Conservation (phyloP, 2,797 vertebrate species). For the Myotis daubentonii region DNA sequence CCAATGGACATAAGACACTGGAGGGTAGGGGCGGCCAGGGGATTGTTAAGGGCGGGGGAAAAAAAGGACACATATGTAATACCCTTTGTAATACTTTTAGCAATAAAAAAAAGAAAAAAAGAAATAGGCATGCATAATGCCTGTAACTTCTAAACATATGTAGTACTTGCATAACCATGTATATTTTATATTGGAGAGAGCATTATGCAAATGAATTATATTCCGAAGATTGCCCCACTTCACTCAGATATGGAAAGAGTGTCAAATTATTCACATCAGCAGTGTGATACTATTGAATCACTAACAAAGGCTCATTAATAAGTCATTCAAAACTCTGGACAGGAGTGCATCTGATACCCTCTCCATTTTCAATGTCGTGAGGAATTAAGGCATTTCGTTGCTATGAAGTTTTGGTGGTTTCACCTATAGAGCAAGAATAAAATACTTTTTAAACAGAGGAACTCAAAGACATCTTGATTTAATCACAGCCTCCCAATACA, state of each 20-base stretch:
- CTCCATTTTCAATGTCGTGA: not conserved
- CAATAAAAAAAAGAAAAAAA: no score
- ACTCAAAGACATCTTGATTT: not conserved
- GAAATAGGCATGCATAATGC: constrained; percentile 23
- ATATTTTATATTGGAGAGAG: constrained; percentile 49
- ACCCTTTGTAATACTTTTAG: no score
- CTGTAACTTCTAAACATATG: constrained; percentile 49
- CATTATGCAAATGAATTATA: constrained; percentile 39
- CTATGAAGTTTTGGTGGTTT: not conserved
- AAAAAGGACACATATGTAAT: no score
- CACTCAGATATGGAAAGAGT: constrained; percentile 40
- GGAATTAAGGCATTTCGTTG: not conserved
- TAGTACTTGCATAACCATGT: constrained; percentile 30
- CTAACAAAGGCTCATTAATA: constrained; percentile 18
- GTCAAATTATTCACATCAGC: constrained; percentile 55
- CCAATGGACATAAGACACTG: no score
- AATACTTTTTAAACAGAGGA: not conserved
- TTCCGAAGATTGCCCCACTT: not conserved
- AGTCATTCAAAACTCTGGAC: constrained; percentile 43
- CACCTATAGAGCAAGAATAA: not conserved
- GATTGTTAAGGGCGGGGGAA: no score
- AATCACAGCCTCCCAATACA: not conserved
- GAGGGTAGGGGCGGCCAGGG: no score
- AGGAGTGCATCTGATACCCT: not conserved
- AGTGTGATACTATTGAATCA: constrained; percentile 6